Evolutionary conservation across 2,113 vertebrate species (phyloP).

Genomic region (Rhadina sibilatrix): DNA sequence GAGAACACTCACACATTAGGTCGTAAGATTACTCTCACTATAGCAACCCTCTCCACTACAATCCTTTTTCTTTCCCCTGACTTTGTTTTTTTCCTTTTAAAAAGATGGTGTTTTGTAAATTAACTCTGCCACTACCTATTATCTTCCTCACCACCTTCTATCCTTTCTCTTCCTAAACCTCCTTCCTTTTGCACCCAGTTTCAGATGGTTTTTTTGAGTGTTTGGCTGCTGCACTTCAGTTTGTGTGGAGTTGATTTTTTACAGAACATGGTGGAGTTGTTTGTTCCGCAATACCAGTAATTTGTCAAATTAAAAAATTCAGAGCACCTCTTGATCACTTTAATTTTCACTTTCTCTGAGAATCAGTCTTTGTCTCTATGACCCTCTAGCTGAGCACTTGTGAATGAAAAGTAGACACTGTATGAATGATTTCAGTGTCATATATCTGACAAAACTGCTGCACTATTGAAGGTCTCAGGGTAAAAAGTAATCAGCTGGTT

Average conservation of each 20-base stretch:
- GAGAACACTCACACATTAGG: slow-evolving; percentile 35
- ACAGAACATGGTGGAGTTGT: neutral
- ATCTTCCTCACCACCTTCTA: neutral
- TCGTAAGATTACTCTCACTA: slow-evolving; percentile 55
- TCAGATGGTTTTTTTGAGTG: neutral
- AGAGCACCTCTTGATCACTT: neutral
- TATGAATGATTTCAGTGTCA: neutral
- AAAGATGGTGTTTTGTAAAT: neutral
- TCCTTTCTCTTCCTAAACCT: neutral
- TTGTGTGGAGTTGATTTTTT: neutral
- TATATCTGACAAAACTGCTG: neutral
- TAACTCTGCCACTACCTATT: neutral
- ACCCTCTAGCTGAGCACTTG: neutral
- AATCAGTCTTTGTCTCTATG: neutral
- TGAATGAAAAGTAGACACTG: neutral
- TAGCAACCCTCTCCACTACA: slow-evolving; percentile 34
- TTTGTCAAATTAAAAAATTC: neutral
- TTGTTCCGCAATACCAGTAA: neutral
- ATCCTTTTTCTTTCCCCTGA: neutral
- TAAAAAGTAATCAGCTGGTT: neutral
- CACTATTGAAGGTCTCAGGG: neutral
- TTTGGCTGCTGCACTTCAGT: neutral
- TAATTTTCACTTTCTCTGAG: neutral
- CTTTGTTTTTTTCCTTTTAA: neutral
- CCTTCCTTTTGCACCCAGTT: neutral